Evolutionary conservation across 1,140 invertebrate genomes (phyloP).

Genomic region (Dinothrombium tinctorium): DNA sequence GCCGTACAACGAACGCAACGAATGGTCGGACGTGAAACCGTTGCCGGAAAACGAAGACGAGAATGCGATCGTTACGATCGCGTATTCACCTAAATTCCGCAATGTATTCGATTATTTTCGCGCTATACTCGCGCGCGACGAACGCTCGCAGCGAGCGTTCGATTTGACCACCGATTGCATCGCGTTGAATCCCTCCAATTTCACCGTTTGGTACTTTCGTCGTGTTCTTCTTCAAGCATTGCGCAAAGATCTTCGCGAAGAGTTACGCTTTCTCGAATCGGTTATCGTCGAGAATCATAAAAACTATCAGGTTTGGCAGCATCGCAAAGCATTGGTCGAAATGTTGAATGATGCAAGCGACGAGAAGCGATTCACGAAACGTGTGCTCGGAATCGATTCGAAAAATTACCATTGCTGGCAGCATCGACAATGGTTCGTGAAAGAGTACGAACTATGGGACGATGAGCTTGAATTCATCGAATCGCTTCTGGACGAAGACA

Average conservation of each 20-base stretch:
- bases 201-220: constrained; percentile 87
- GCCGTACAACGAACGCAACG: constrained; percentile 44
- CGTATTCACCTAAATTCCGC: constrained; percentile 68
- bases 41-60: constrained; percentile 20
- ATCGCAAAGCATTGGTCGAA: constrained; percentile 62
- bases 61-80: constrained; percentile 28
- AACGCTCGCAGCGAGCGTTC: constrained; percentile 68
- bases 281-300: constrained; percentile 78
- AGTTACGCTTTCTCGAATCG: constrained; percentile 55
- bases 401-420: constrained; percentile 99
- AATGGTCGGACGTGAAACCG: constrained; percentile 67
- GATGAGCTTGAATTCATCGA: constrained; percentile 65
- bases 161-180: constrained; percentile 66
- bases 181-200: constrained; percentile 86
- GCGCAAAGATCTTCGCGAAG: constrained; percentile 48
- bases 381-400: constrained; percentile 54
- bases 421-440: constrained; percentile 58
- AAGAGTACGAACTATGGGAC: constrained; percentile 32
- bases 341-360: constrained; percentile 48
- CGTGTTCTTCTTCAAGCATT: constrained; percentile 56
- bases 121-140: constrained; percentile 54
- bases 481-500: constrained; percentile 48
- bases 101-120: constrained; percentile 91
- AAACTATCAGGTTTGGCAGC: constrained; percentile 92
- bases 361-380: constrained; percentile 59